Base-by-base conservation (phyloP, 2,797 vertebrate species). In the Anniella stebbinsi region DNA sequence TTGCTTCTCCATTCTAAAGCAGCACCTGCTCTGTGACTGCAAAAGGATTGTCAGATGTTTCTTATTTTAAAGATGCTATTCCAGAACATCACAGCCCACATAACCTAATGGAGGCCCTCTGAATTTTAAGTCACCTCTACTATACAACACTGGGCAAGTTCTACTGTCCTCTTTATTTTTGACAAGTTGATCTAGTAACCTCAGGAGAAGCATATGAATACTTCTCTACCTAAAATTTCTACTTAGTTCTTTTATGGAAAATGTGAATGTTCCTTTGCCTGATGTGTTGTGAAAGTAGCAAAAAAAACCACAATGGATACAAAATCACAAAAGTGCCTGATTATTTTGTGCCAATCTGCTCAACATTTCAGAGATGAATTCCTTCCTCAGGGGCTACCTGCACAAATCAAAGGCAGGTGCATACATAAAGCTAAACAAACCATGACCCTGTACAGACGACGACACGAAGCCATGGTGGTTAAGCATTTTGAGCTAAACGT, bases 171-270 rank as follows among this genome's bases (percentile, higher is more conserved):
- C 25, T 67, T 69, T 30, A 60, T 80, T 69, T 81, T 48, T 33
- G 25, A 75, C 13, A 23, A 23, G 11, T 75, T 38, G 28, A 63
- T 83, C 28, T 33, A 76, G 48, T 70, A 45, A 66, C 36, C 63
- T 51, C 17, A 17, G 11, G 63, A 87, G 41, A 67, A 41, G 30
- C 10, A 1, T 57, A 75, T 88, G 76, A 92, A 6, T 41, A 69
- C 80, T 84, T 82, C 36, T 80, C 91, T 66, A 88, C 91, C 66
- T 67, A 91, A 63, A 57, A 69, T 48, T 18, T 82, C 5, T 73
- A 38, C 25, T 80, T 12, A 6, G 73, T 85, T 92, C 88, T 92
- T 91, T 5, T 51, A 87, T 25, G 85, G 77, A 86, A 89, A 80
- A 41, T 81, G 36, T 73, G 88, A 88, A 48, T 30, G 51, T 23